Base-by-base conservation (phyloP, 2,888 invertebrate species). In the Pemphredon lugubris region DNA sequence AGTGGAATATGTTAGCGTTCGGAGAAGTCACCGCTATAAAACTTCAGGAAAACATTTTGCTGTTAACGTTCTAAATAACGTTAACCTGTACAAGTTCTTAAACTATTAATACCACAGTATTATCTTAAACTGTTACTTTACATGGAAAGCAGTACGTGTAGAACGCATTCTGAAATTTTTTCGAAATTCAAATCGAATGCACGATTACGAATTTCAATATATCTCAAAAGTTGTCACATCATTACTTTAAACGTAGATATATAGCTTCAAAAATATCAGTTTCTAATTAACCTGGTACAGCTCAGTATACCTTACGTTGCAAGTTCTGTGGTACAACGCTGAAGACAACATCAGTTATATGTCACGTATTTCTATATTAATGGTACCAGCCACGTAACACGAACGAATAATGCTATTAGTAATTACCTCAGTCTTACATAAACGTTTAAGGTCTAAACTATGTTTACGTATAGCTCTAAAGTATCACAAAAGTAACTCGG, bases 21-120 rank as follows among this genome's bases (percentile, higher is more conserved):
- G 34, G 30, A 58, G 59, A 23, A 42, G 55, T 72, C 64, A 70
- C 54, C 58, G 54, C 54, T 50, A 64, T 72, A 72, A 70, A 72
- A 70, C 54, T 58, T 44, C 37, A 57, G 50, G 44, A 47, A 58
- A 47, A 26, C 23, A 14, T 13, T 32, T 14, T 53, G 30, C 39
- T 57, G 23, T 26, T 61, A 42, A 48, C 2, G 16, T 13, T 18
- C 4, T 40, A 7, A 34, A 4, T 3, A 30, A 26, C 13, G 14
- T n/a, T 63, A 13, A 16, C 34, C 21, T 71, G 57, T 57, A 68
- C 69, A 71, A 45, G 71, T 34, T 51, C 37, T 42, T 18, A 6
- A 54, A 37, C 6, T 23, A 60, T 9, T 16, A 13, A 39, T 23
- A 57, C 20, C 40, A 37, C 50, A 48, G 14, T 60, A 39, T 37